phyloP scores from a whole-genome alignment of 2,888 invertebrate species.

The Saturnia pavonia region DNA sequence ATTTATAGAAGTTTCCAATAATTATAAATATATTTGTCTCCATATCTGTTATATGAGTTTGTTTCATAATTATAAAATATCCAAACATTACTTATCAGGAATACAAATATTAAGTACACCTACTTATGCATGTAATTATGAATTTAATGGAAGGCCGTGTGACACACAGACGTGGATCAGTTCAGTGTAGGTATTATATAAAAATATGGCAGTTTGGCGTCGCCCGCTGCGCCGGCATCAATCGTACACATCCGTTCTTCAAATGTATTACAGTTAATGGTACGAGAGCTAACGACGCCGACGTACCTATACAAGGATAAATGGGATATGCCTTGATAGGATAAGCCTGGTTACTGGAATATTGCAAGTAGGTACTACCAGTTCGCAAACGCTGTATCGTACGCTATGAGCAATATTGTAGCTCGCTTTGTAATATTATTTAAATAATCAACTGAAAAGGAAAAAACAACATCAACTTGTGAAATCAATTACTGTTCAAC shows the following conservation, averaged over 20 bases:
- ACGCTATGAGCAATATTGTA: background rate
- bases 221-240: constrained; percentile 47
- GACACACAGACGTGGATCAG: constrained; percentile 30
- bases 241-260: constrained; percentile 67
- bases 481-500: background rate
- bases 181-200: constrained; percentile 52
- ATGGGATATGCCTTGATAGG: too few species aligned
- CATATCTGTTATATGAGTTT: background rate
- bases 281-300: background rate
- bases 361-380: background rate
- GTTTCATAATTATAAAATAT: background rate
- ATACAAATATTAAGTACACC: background rate
- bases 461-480: background rate
- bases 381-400: background rate
- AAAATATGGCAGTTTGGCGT: constrained; percentile 67
- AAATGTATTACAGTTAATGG: constrained; percentile 35
- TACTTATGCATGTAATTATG: background rate
- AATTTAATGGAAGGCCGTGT: background rate
- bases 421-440: background rate
- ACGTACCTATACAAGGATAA: too few species aligned
- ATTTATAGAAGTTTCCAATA: background rate
- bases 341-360: too few species aligned
- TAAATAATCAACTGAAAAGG: background rate
- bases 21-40: background rate
- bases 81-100: background rate